A percentile compares a stretch with the other conserved stretches of the same genome.
phyloP scores from a whole-genome alignment of 2,113 vertebrate genomes.

The Phalacrocorax pelagicus region DNA sequence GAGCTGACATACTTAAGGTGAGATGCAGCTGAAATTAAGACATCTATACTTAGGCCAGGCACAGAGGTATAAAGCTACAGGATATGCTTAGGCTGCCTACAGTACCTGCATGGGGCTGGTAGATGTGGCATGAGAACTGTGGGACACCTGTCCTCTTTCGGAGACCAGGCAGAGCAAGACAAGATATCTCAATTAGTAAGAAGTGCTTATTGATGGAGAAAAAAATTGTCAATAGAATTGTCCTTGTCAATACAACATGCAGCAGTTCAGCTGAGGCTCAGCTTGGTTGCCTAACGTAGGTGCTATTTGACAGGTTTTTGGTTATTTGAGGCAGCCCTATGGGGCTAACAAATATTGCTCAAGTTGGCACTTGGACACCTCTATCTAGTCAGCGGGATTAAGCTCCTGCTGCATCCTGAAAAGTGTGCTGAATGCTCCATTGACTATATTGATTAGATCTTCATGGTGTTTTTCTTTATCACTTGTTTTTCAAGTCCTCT shows the following conservation, averaged over 20 bases:
- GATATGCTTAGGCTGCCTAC: background rate
- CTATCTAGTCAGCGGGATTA: background rate
- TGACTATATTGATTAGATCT: conserved; percentile 24
- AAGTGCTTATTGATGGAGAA: background rate
- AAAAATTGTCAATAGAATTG: background rate
- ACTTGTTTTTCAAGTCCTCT: background rate
- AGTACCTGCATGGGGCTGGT: background rate
- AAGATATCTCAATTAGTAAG: background rate
- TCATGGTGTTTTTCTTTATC: background rate
- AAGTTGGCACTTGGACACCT: background rate
- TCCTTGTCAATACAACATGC: background rate
- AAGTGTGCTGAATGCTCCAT: background rate
- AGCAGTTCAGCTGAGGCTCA: background rate
- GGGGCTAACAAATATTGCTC: background rate
- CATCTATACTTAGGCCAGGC: background rate
- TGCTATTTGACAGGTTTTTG: background rate
- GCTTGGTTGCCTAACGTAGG: background rate
- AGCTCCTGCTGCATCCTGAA: background rate
- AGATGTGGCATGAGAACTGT: background rate
- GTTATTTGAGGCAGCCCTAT: background rate
- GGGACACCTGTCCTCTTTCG: background rate
- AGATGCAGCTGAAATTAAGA: background rate
- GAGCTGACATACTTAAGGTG: background rate
- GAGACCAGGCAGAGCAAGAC: background rate
- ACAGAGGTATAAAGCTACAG: background rate